Percentiles rank a stretch among this genome's conserved stretches.
Evolutionary conservation across 2,113 vertebrate species (phyloP).

Genomic region (Fukomys damarensis): DNA sequence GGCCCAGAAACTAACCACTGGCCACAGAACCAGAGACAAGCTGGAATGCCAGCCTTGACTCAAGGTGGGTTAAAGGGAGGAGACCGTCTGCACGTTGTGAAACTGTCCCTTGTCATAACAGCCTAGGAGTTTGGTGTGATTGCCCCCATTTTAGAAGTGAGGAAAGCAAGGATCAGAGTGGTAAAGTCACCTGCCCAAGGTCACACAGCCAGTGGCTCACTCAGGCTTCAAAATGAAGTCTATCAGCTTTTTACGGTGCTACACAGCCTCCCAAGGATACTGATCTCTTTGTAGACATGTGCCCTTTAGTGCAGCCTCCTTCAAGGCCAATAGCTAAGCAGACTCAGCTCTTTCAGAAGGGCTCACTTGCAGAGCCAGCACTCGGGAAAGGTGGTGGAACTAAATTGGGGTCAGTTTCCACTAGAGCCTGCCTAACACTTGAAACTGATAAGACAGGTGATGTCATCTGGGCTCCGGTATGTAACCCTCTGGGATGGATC

Average conservation of each 20-base stretch:
- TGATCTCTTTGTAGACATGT: neutral
- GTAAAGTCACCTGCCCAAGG: neutral
- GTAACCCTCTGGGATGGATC: neutral
- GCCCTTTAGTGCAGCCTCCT: neutral
- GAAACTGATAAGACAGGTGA: constrained; percentile 49
- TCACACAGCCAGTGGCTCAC: neutral
- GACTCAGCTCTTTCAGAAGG: neutral
- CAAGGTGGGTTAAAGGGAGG: neutral
- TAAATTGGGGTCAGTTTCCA: neutral
- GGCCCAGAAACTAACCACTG: neutral
- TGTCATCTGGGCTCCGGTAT: neutral
- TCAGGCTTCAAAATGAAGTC: neutral
- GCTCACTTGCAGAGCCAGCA: neutral
- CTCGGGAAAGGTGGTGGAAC: neutral
- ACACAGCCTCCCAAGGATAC: fast-evolving
- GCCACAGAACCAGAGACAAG: neutral
- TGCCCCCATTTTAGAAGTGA: neutral
- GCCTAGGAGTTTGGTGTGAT: neutral
- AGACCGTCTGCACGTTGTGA: neutral
- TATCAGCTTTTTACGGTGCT: neutral
- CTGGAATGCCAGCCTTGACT: neutral
- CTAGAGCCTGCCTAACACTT: neutral
- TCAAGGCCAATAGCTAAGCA: neutral
- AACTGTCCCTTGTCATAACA: neutral
- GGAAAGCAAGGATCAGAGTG: neutral